These are phyloP conservation scores for Aphelenchoides fujianensis DNA, from an alignment of 1,140 invertebrate genomes.

Conservation along the genomic window DNA sequence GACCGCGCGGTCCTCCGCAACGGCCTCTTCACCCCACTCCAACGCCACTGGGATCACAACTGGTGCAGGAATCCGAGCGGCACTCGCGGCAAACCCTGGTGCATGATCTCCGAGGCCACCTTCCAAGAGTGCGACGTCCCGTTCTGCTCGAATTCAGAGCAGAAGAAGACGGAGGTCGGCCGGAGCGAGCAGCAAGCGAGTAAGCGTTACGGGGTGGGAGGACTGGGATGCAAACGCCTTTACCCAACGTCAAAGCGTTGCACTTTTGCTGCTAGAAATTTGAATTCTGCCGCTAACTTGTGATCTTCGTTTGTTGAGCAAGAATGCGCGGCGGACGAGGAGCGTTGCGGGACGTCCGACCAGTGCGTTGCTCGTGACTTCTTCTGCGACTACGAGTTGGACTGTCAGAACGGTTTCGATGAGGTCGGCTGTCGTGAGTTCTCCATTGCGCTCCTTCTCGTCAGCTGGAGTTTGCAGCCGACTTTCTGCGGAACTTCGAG, in stretches of 20 bases:
- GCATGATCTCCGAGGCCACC: slow-evolving; percentile 27
- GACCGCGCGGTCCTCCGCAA: slow-evolving; percentile 11
- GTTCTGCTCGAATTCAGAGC: slow-evolving; percentile 5
- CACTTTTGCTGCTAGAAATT: no score
- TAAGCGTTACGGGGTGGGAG: not conserved
- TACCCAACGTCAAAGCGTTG: not conserved
- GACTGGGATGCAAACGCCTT: not conserved
- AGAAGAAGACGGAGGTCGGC: not conserved
- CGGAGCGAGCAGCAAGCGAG: not conserved
- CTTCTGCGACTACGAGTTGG: slow-evolving; percentile 32
- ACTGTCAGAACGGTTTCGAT: slow-evolving; percentile 34
- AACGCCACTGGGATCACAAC: slow-evolving; percentile 33
- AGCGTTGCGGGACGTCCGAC: slow-evolving; percentile 25
- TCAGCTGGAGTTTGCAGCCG: slow-evolving; percentile 22
- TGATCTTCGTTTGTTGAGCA: slow-evolving; percentile 6
- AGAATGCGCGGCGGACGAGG: slow-evolving; percentile 26
- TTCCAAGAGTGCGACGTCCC: slow-evolving; percentile 33
- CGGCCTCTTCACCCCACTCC: slow-evolving; percentile 21
- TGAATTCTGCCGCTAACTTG: no score
- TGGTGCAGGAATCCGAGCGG: slow-evolving; percentile 25
- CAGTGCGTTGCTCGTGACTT: slow-evolving; percentile 27
- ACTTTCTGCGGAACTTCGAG: slow-evolving; percentile 26
- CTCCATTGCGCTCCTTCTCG: not conserved
- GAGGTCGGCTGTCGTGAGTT: slow-evolving; percentile 28
- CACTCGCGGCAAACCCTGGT: slow-evolving; percentile 24